These are phyloP conservation scores for Homalodisca vitripennis DNA, from an alignment of 1,140 invertebrate genomes.

Conservation along the genomic window DNA sequence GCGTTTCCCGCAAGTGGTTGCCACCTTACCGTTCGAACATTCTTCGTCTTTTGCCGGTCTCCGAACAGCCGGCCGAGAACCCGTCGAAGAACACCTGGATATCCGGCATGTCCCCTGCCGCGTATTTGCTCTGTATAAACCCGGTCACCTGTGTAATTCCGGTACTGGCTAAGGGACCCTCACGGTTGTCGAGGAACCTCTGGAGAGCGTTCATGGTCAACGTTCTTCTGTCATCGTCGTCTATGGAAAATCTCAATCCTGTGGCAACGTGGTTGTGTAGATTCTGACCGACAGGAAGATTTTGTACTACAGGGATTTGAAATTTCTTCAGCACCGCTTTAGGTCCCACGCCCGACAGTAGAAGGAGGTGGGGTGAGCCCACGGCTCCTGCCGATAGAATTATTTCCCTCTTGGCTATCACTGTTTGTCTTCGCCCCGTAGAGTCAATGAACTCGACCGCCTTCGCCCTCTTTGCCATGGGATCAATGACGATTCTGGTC, in stretches of 20 bases:
- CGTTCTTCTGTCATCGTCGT: slow-evolving; percentile 43
- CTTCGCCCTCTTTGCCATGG: slow-evolving; percentile 51
- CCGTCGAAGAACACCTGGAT: slow-evolving; percentile 69
- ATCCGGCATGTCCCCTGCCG: slow-evolving; percentile 39
- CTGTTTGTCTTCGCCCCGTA: slow-evolving; percentile 28
- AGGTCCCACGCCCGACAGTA: slow-evolving; percentile 71
- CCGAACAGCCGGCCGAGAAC: slow-evolving; percentile 60
- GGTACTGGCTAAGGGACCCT: slow-evolving; percentile 50
- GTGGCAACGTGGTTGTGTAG: slow-evolving; percentile 56
- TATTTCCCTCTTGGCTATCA: slow-evolving; percentile 56
- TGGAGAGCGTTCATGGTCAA: slow-evolving; percentile 47
- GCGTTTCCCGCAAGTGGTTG: slow-evolving; percentile 21
- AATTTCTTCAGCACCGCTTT: slow-evolving; percentile 54
- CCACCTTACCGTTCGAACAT: slow-evolving; percentile 29
- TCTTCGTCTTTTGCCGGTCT: slow-evolving; percentile 43
- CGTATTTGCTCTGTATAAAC: slow-evolving; percentile 41
- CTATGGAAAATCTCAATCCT: slow-evolving; percentile 48
- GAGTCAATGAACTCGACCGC: slow-evolving; percentile 60
- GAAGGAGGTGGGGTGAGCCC: slow-evolving; percentile 69
- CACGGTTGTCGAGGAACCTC: slow-evolving; percentile 47
- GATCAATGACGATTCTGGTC: slow-evolving; percentile 70
- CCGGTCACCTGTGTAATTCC: slow-evolving; percentile 50
- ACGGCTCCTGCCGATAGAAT: slow-evolving; percentile 69
- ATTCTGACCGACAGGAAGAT: slow-evolving; percentile 59
- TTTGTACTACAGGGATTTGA: slow-evolving; percentile 50